Conservation (phyloP, 1,140 invertebrate species). For the Hormaphis cornu region DNA sequence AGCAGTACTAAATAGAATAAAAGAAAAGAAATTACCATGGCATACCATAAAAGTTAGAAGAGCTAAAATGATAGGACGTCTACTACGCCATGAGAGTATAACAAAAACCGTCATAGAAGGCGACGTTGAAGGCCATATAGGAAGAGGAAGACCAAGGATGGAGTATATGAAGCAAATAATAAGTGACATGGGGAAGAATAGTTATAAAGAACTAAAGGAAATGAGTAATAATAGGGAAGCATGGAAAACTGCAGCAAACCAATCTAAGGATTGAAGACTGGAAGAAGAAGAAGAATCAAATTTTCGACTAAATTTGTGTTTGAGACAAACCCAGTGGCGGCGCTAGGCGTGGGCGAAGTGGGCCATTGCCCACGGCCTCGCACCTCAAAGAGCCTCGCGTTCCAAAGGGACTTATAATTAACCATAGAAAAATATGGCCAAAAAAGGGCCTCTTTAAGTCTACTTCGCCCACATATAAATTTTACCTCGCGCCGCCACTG, state of each 20-base stretch:
- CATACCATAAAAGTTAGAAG: slow-evolving; percentile 11
- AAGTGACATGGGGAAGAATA: background rate
- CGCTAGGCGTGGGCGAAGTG: no score
- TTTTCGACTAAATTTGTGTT: no score
- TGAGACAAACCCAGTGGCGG: no score
- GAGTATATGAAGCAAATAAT: background rate
- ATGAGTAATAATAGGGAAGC: background rate
- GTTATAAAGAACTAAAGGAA: background rate
- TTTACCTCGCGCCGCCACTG: no score
- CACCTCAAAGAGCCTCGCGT: no score
- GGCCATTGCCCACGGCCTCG: no score
- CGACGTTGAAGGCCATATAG: background rate
- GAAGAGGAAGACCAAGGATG: slow-evolving; percentile 7
- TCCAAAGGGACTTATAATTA: no score
- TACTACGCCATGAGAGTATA: background rate
- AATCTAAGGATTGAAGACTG: background rate
- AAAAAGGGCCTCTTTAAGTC: no score
- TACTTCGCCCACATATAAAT: no score
- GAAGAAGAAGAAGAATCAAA: no score
- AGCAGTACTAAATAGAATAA: slow-evolving; percentile 7
- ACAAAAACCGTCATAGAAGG: background rate
- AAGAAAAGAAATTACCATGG: background rate
- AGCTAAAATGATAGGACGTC: background rate
- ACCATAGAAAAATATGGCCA: no score
- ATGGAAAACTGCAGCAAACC: slow-evolving; percentile 1